phyloP scores from a whole-genome alignment of 2,113 vertebrate species.

The Xenus cinereus region DNA sequence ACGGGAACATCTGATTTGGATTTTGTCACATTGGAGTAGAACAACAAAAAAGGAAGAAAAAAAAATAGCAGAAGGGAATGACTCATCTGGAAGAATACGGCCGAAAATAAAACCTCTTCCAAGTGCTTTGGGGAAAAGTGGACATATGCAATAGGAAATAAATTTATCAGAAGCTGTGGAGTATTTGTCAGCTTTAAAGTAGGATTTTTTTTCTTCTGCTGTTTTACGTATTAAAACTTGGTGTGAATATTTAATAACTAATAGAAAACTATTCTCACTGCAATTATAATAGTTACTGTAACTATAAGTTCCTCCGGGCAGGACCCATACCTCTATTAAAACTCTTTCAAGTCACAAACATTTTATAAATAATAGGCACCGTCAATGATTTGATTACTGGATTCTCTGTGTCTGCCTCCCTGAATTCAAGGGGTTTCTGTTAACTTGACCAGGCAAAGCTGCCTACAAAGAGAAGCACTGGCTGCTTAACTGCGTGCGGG shows the following conservation, averaged over 20 bases:
- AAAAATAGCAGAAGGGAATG: neutral
- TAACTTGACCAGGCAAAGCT: neutral
- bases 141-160: neutral
- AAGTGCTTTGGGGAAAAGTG: neutral
- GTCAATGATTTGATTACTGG: neutral
- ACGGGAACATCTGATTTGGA: neutral
- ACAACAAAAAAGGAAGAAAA: neutral
- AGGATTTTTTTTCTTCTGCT: neutral
- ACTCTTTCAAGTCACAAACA: neutral
- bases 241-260: neutral
- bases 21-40: neutral
- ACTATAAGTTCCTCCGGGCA: neutral
- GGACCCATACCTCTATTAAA: neutral
- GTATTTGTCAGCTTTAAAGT: neutral
- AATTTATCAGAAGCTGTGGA: neutral
- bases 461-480: neutral
- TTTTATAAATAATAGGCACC: neutral
- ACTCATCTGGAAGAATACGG: neutral
- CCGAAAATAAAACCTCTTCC: neutral
- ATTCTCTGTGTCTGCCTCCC: neutral
- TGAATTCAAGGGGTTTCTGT: neutral
- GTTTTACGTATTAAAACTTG: neutral
- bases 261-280: neutral
- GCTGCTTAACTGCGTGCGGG: accelerated
- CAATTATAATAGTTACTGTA: neutral